phyloP scores from a whole-genome alignment of 2,797 vertebrate species.

The Nannoperca obscura region DNA sequence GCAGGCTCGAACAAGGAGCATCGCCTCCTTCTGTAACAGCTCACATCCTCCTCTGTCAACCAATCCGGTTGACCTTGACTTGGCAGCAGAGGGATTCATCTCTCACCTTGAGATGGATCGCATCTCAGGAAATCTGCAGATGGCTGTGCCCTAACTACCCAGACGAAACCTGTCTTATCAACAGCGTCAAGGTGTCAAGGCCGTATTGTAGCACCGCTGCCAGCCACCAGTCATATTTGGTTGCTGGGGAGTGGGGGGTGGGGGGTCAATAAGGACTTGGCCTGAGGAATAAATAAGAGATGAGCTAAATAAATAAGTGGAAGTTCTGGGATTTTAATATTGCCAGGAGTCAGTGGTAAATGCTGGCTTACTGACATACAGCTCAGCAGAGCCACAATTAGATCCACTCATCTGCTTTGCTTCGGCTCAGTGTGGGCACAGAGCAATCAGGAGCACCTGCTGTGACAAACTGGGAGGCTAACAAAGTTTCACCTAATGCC shows the following conservation, averaged over 20 bases:
- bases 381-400: slow-evolving; percentile 49
- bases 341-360: slow-evolving; percentile 49
- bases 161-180: slow-evolving; percentile 53
- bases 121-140: slow-evolving; percentile 42
- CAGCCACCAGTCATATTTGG: slow-evolving; percentile 32
- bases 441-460: slow-evolving; percentile 56
- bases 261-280: slow-evolving; percentile 53
- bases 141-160: slow-evolving; percentile 31
- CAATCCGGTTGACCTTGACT: slow-evolving; percentile 73
- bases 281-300: slow-evolving; percentile 63
- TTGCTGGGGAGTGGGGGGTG: not conserved
- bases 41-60: slow-evolving; percentile 56
- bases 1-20: slow-evolving; percentile 42
- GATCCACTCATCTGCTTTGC: slow-evolving; percentile 53
- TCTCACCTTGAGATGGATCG: slow-evolving; percentile 72
- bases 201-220: slow-evolving; percentile 33
- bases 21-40: slow-evolving; percentile 33
- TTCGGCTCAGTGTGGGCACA: slow-evolving; percentile 30
- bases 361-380: slow-evolving; percentile 38
- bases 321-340: slow-evolving; percentile 66
- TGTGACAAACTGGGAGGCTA: slow-evolving; percentile 39
- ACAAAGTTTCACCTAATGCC: slow-evolving; percentile 51
- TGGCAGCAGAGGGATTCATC: slow-evolving; percentile 54
- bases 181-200: slow-evolving; percentile 56
- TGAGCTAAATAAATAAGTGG: slow-evolving; percentile 72